Percentiles rank a stretch among this genome's conserved stretches.
These are phyloP conservation scores for Cynopterus sphinx DNA, from an alignment of 2,797 vertebrate genomes.

Conservation along the genomic window DNA sequence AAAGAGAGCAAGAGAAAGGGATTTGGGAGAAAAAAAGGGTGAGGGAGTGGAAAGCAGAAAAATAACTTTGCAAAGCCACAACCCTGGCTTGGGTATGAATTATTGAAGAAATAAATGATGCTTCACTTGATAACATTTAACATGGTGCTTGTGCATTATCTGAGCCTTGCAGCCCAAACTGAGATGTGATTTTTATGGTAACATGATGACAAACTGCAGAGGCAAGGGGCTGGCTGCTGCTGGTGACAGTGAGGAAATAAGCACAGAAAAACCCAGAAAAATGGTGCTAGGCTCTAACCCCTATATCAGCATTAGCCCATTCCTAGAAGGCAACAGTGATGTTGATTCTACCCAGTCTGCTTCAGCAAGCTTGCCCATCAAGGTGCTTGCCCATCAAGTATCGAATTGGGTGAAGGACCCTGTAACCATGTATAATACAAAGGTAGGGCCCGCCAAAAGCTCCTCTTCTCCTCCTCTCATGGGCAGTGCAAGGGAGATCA, in stretches of 20 bases:
- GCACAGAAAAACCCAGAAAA: not conserved
- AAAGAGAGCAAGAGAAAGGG: constrained; percentile 78
- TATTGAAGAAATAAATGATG: constrained; percentile 83
- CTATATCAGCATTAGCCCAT: not conserved
- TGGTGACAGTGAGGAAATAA: constrained; percentile 14
- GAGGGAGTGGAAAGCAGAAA: constrained; percentile 62
- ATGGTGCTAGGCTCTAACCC: not conserved
- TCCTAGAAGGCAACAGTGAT: not conserved
- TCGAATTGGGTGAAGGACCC: not conserved
- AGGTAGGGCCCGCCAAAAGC: not conserved
- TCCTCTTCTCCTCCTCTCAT: not conserved
- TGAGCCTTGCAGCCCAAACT: constrained; percentile 75
- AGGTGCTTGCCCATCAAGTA: not conserved
- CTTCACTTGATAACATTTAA: constrained; percentile 85
- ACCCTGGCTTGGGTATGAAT: constrained; percentile 82
- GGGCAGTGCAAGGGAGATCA: not conserved
- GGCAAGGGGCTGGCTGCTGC: constrained; percentile 30
- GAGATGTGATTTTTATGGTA: constrained; percentile 80
- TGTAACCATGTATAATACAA: not conserved
- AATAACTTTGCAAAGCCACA: constrained; percentile 82
- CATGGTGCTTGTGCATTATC: constrained; percentile 77
- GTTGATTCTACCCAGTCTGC: not conserved
- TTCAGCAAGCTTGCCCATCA: not conserved
- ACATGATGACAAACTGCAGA: constrained; percentile 79
- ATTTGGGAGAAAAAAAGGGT: constrained; percentile 39